Base-by-base conservation (phyloP, 2,888 invertebrate species). In the Platycnemis pennipes region DNA sequence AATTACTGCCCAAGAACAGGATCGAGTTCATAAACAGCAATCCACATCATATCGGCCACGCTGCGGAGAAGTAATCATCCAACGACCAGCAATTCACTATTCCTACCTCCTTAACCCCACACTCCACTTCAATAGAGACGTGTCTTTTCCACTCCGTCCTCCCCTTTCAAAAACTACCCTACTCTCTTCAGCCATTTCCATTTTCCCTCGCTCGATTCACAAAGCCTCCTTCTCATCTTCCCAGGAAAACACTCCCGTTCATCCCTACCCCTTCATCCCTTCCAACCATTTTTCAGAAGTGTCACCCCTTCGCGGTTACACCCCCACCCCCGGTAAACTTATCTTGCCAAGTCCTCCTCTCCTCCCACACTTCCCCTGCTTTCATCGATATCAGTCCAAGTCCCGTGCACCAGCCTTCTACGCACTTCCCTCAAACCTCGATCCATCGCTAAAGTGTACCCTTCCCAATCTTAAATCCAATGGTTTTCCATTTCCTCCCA, bases 301-400 rank as follows among this genome's bases (percentile, higher is more conserved):
- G 13, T 37, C n/a, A 11, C 37, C 13, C 77, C 11, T 37, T 16
- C 31, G 49, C 1, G 49, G 49, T 49, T 49, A n/a, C n/a, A n/a
- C 63, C 63, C 63, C 8, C 26, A 63, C 26, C 63, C 49, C 49
- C 77, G 37, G 37, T 77, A 13, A n/a, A 77, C 77, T 11, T 8
- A 77, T 77, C 77, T 37, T 37, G 37, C 77, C 77, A 37, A 77
- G 63, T 77, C 26, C 77, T 26, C 37, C 77, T 37, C n/a, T 7
- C 69, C 26, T 37, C 31, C 77, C 37, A 13, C 31, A 7, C 77
- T 37, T 37, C 31, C 37, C 8, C 77, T 37, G 37, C 37, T 37
- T 26, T 77, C 77, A 37, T 77, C 77, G 77, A 77, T 77, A 77
- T 16, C 77, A 11, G 77, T n/a, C n/a, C n/a, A n/a, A n/a, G 77